These are phyloP conservation scores for Drosophila ustulata DNA, from an alignment of 2,888 invertebrate genomes.

Conservation along the genomic window DNA sequence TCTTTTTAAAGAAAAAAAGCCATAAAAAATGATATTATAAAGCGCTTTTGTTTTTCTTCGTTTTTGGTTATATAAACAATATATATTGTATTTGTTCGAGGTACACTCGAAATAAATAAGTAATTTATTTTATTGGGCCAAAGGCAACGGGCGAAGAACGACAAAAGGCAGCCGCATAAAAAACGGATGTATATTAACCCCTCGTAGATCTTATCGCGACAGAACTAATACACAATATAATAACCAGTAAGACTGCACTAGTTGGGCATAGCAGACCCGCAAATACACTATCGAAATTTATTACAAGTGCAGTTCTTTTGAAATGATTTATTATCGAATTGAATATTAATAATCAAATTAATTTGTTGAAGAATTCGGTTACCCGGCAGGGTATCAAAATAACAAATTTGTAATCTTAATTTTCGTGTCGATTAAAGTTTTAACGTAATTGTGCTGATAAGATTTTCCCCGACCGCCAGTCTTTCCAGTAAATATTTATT, in stretches of 20 bases:
- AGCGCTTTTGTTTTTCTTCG: conserved; percentile 26
- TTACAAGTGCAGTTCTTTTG: background rate
- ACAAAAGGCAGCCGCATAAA: conserved; percentile 26
- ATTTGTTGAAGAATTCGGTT: background rate
- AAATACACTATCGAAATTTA: conserved; percentile 5
- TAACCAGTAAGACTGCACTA: conserved; percentile 36
- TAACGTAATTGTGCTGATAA: conserved; percentile 66
- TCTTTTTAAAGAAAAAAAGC: conserved; percentile 14
- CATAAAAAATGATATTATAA: conserved; percentile 53
- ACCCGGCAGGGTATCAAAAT: conserved; percentile 26
- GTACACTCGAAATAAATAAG: conserved; percentile 73
- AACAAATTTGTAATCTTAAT: conserved; percentile 69
- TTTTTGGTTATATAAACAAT: conserved; percentile 35
- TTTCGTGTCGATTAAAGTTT: conserved; percentile 65
- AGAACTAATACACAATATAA: conserved; percentile 74
- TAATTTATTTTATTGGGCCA: conserved; percentile 71
- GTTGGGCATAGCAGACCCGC: background rate
- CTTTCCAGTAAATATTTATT: conserved; percentile 33
- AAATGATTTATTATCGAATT: background rate
- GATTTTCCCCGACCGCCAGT: conserved; percentile 40
- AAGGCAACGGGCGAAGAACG: conserved; percentile 8
- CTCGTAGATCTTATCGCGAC: conserved; percentile 71
- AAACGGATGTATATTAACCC: conserved; percentile 42
- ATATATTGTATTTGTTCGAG: conserved; percentile 32
- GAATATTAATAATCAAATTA: background rate